These are phyloP conservation scores for Agrochola lychnidis DNA, from an alignment of 2,888 invertebrate genomes.

Conservation along the genomic window DNA sequence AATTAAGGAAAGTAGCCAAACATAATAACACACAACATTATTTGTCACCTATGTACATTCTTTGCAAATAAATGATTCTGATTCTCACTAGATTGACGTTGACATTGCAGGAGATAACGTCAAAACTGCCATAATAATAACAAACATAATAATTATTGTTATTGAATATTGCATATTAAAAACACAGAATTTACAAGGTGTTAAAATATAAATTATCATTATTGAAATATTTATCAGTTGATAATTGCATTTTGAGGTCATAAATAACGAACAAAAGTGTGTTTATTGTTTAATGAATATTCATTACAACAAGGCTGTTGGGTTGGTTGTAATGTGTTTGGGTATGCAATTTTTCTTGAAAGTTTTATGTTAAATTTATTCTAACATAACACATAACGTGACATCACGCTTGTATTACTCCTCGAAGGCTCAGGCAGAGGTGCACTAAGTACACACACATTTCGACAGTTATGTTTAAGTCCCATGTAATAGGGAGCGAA, in stretches of 20 bases:
- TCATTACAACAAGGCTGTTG: conserved; percentile 41
- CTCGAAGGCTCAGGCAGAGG: neutral
- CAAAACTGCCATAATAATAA: neutral
- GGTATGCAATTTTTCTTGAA: neutral
- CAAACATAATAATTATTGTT: conserved; percentile 5
- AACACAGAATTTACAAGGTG: conserved; percentile 35
- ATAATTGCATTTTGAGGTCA: conserved; percentile 50
- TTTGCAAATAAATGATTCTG: too few species aligned
- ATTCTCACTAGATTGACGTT: neutral
- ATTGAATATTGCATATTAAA: conserved; percentile 35
- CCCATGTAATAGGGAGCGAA: too few species aligned
- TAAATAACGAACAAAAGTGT: conserved; percentile 49
- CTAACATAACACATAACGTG: neutral
- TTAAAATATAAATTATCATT: conserved; percentile 59
- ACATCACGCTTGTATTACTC: neutral
- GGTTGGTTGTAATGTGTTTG: conserved; percentile 19
- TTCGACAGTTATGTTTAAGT: neutral
- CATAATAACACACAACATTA: too few species aligned
- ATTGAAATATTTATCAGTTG: conserved; percentile 63
- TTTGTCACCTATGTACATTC: too few species aligned
- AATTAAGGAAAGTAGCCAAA: too few species aligned
- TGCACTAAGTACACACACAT: neutral
- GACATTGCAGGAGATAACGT: neutral
- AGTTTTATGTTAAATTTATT: neutral
- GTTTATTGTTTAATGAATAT: conserved; percentile 59